phyloP scores from a whole-genome alignment of 2,113 vertebrate genomes.

The pig (Sus scrofa) region T2T-Sscrofa CM000830.6:16674001-16674500 shows the following conservation, averaged over 20 bases:
- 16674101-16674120: background rate
- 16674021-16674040: conserved; percentile 4
- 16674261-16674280: background rate
- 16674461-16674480: conserved; percentile 6
- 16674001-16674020: background rate
- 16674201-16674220: background rate
- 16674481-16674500: background rate
- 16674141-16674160: background rate
- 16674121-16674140: background rate
- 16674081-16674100: background rate
- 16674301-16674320: background rate
- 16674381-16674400: background rate
- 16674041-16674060: background rate
- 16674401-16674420: background rate
- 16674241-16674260: background rate
- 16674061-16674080: background rate
- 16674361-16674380: conserved; percentile 11
- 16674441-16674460: background rate
- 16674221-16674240: background rate
- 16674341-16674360: conserved; percentile 29
- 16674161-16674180: background rate
- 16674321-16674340: background rate
- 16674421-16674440: background rate
- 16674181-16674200: background rate
- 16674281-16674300: background rate